Base-by-base conservation (phyloP, 2,888 invertebrate genomes). In the Drosophila recens region DNA sequence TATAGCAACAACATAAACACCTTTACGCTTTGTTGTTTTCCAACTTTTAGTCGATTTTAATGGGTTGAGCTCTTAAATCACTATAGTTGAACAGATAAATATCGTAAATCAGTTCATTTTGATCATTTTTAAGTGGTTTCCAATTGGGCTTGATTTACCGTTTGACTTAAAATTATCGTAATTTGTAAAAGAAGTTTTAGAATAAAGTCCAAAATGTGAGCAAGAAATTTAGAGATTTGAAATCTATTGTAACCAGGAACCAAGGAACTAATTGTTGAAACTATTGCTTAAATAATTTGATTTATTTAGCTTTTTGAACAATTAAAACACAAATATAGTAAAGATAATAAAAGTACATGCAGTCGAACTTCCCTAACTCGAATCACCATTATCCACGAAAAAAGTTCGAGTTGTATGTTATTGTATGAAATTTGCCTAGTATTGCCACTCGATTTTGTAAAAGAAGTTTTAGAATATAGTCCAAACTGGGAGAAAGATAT, bases 1-100 rank as follows among this genome's bases (percentile, higher is more conserved):
- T 30, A 17, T 40, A 53, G 10, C 53, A 61, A 4, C 23, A 40
- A 4, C 61, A 61, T 61, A 61, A 62, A 48, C 66, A 62, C 53
- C 34, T 66, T 48, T 17, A 30, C 43, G 51, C 46, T 42, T 52
- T 49, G 56, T 48, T 58, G 27, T 36, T 49, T 57, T 27, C 27
- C 5, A 40, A 15, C 49, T 42, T 34, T 11, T 30, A 33, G 15
- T 17, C 13, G 15, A 9, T 43, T 38, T 65, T 51, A 58, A 58
- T 51, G 36, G 36, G 34, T 15, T 1, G n/a, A 36, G 36, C 48
- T 61, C 53, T 54, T 54, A 42, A 67, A 61, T 67, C 53, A 56
- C 23, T 8, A 56, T 49, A 64, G 5, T 56, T 23, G 30, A 53
- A 9, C 13, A 61, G 61, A 46, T 48, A 30, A 34, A 67, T 48